Base-by-base conservation (phyloP, 2,797 vertebrate species). In the Botia kubotai region DNA sequence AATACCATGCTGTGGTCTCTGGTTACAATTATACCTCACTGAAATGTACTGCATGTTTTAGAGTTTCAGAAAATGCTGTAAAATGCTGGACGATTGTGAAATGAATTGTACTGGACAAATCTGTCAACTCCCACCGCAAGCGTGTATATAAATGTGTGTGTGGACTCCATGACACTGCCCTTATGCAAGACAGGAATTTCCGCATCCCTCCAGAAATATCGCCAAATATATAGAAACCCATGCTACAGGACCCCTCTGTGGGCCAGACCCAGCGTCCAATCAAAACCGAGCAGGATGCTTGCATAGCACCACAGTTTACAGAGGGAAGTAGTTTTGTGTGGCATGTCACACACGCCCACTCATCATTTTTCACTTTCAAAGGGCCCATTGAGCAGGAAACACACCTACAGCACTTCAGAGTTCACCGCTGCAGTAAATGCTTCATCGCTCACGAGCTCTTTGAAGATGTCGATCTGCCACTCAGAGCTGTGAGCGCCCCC, bases 171-270 rank as follows among this genome's bases (percentile, higher is more conserved):
- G 57, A 80, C 72, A 68, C 77, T 39, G 69, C 63, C 67, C 69
- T 86, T 80, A 86, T 67, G 67, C 80, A 86, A 87, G 84, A 62
- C 69, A 83, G 79, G 74, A 87, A 85, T 65, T 39, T 80, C 81
- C 48, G 66, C 74, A 52, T 13, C 82, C 76, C 69, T 72, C 43
- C 39, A 65, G 72, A 69, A 75, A 48, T 76, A 33, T 62, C 53
- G 39, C 68, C 84, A 74, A 82, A 86, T 86, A 83, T 83, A 80
- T 84, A 82, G 83, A 81, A 74, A 86, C 79, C 80, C 83, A 66
- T 85, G 84, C 86, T 71, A 87, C 70, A 77, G 50, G 73, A 79
- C 75, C 73, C 67, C 84, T 82, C 88, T 88, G 91, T 90, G 90
- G 80, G 68, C 52, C 70, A 65, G 75, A 69, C 43, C 90, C 88